Conservation (phyloP, 2,797 vertebrate species). For the Syngnathus acus region DNA sequence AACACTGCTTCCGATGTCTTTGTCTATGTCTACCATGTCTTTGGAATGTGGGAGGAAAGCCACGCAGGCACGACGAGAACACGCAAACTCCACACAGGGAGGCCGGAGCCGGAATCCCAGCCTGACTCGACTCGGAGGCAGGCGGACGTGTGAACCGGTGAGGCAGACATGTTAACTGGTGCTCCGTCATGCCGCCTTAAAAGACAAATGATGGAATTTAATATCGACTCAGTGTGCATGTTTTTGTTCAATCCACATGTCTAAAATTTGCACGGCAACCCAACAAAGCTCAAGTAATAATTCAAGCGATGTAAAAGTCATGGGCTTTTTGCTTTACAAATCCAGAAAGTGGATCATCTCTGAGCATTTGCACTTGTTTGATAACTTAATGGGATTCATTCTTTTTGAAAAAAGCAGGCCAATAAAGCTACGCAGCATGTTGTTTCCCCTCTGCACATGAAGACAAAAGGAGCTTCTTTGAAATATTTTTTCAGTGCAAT, state of each 20-base stretch:
- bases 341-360: constrained; percentile 1
- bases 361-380: constrained; percentile 29
- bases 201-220: background rate
- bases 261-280: background rate
- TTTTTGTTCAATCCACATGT: background rate
- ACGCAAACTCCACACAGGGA: too few species aligned
- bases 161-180: too few species aligned
- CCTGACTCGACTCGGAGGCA: too few species aligned
- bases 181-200: background rate
- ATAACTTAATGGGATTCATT: constrained; percentile 54
- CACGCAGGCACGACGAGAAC: too few species aligned
- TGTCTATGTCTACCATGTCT: too few species aligned
- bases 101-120: too few species aligned
- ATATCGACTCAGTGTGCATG: background rate
- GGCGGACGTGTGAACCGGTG: too few species aligned
- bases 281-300: background rate
- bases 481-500: background rate
- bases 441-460: background rate
- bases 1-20: too few species aligned
- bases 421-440: constrained; percentile 12
- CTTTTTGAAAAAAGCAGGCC: constrained; percentile 25
- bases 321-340: constrained; percentile 1
- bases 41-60: too few species aligned
- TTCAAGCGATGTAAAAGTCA: background rate
- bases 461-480: background rate